Evolutionary conservation across 1,140 invertebrate species (phyloP), one percentile per base, ranked within the genome.

Genomic region (Lordiphosa mommai): DNA sequence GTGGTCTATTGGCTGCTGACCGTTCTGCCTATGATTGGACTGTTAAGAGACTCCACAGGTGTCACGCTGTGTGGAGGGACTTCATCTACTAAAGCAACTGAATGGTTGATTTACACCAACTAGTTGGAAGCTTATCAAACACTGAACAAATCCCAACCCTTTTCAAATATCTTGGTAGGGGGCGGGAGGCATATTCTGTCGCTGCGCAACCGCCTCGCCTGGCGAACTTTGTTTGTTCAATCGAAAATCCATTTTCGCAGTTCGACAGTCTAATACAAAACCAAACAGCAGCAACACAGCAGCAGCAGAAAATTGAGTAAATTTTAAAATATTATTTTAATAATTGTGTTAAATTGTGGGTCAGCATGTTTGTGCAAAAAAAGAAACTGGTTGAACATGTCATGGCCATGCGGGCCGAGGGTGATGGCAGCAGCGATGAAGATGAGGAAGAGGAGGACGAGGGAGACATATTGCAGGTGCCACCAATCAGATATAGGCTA

Each of bases 381-480:
- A 88, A 74, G 44, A 88, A 88, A 61, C 68, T 88, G 40, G 86
- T 87, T n/a, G 74, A 88, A 34, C 80, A 88, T 76, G 86, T 86
- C 10, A 38, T 86, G 48, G 86, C 80, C 40, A 87, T 85, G 66
- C 80, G 76, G 4, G 79, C 55, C 46, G 68, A 55, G 32, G 79
- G 70, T 17, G 50, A 63, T 47, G 64, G 68, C 34, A 67, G 77
- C 27, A 58, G 44, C 4, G 66, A 82, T 13, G 76, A 82, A 1
- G 86, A 86, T 6, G 86, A 87, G 50, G 79, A 86, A 36, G 84
- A 87, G 55, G 85, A 87, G 67, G 86, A 87, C 61, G 80, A 86
- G 51, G 86, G 86, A 38, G 86, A 88, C 59, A 69, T 88, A 59
- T 68, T 88, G 69, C 86, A 88, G 86, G 86, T 88, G 76, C 82